A percentile compares a stretch with the other conserved stretches of the same genome.
These are phyloP conservation scores for Polymixis flavicincta DNA, from an alignment of 2,888 invertebrate species.

Conservation along the genomic window DNA sequence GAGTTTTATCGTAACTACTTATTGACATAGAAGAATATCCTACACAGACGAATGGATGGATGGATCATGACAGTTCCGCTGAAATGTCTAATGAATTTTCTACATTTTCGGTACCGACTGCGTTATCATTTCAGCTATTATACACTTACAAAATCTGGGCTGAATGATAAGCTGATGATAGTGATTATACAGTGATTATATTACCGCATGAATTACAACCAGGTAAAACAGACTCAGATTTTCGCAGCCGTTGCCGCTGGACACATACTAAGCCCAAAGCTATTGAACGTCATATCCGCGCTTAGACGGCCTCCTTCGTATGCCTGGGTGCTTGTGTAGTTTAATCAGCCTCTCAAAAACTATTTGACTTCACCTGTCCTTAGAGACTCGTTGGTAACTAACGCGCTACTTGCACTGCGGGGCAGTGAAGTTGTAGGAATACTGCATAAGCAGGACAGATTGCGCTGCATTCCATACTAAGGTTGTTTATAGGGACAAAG, in stretches of 20 bases:
- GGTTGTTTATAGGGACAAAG: background rate
- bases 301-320: background rate
- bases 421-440: background rate
- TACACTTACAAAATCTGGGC: slow-evolving; percentile 30
- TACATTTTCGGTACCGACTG: background rate
- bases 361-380: background rate
- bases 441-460: background rate
- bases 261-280: background rate
- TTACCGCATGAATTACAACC: background rate
- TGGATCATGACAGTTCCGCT: background rate
- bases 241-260: background rate
- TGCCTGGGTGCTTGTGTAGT: background rate
- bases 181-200: background rate
- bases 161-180: slow-evolving; percentile 20
- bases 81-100: background rate
- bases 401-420: too few species aligned
- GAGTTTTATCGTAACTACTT: background rate
- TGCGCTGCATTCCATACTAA: background rate
- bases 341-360: background rate
- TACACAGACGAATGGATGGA: background rate
- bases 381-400: background rate
- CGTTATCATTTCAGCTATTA: slow-evolving; percentile 14
- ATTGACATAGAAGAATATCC: background rate
- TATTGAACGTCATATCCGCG: background rate
- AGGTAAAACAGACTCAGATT: slow-evolving; percentile 8